A percentile compares a stretch with the other conserved stretches of the same genome.
phyloP scores from a whole-genome alignment of 2,113 vertebrate genomes.

The Zonotrichia leucophrys region DNA sequence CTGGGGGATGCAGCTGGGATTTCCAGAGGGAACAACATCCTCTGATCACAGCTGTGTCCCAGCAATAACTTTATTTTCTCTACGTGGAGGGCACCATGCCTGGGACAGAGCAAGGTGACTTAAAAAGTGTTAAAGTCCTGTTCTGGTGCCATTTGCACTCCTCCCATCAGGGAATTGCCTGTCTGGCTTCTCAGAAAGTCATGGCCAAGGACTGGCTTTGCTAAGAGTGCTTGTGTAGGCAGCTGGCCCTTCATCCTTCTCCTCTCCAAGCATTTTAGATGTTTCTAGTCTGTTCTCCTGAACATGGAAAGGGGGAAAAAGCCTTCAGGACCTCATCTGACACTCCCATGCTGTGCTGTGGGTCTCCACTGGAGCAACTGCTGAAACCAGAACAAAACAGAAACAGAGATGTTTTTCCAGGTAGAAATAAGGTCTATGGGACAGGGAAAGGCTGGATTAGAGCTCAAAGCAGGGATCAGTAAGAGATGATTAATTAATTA shows the following conservation, averaged over 20 bases:
- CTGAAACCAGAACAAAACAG: neutral
- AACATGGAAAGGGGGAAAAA: neutral
- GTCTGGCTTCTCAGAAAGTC: neutral
- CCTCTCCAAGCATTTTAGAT: neutral
- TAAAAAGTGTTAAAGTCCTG: neutral
- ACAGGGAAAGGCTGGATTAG: neutral
- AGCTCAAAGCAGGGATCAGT: neutral
- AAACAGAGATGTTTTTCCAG: neutral
- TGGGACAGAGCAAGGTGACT: neutral
- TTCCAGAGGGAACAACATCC: neutral
- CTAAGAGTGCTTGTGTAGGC: neutral
- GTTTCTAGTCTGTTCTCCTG: neutral
- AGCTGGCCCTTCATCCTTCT: neutral
- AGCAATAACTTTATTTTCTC: neutral
- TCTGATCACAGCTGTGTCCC: neutral
- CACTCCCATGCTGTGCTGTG: neutral
- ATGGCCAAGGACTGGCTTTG: neutral
- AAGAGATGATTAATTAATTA: too few relatives aligned
- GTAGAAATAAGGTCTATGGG: neutral
- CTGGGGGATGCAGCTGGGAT: neutral
- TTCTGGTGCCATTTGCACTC: neutral
- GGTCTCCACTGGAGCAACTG: neutral
- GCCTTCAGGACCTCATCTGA: neutral
- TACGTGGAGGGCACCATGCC: accelerated
- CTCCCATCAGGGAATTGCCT: neutral